Conservation (phyloP, 30 jellyfish, hydroid and myxozoan species). For the Hydractinia symbiolongicarpus region DNA sequence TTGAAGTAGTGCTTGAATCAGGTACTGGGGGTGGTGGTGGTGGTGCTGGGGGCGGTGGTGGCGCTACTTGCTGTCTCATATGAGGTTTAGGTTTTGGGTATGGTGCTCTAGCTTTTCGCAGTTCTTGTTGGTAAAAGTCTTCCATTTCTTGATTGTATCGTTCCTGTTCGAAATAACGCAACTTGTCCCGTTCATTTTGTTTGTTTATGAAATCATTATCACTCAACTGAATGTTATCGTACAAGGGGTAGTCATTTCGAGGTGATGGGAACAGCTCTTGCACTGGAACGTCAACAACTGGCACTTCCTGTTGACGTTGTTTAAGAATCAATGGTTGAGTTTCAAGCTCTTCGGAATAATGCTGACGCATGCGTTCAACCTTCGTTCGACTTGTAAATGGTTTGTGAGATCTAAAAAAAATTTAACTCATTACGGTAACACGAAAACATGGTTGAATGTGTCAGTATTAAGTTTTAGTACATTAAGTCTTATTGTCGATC, state of each 20-base stretch:
- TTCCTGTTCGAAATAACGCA: not conserved
- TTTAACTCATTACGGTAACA: not conserved
- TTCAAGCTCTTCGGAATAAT: conserved; percentile 26
- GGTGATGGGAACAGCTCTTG: not conserved
- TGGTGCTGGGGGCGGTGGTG: conserved; percentile 39
- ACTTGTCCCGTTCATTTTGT: not conserved
- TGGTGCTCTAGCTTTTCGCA: not conserved
- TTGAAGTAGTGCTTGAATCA: conserved; percentile 20
- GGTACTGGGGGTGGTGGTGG: conserved; percentile 41
- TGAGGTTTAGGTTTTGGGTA: too few relatives aligned
- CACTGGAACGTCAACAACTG: conserved; percentile 8
- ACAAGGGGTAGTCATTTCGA: not conserved
- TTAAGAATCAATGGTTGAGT: conserved; percentile 24
- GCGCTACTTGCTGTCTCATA: not conserved
- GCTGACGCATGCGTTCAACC: conserved; percentile 32
- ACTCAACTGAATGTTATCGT: not conserved
- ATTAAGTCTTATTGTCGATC: not conserved
- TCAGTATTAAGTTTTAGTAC: too few relatives aligned
- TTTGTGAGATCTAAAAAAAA: conserved; percentile 27
- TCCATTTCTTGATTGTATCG: not conserved
- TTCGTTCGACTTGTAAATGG: conserved; percentile 25
- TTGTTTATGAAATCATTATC: not conserved
- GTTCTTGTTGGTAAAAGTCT: not conserved
- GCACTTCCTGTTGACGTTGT: conserved; percentile 15
- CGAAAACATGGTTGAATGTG: too few relatives aligned